These are phyloP conservation scores for Paralichthys olivaceus DNA, from an alignment of 2,113 vertebrate genomes.

Conservation along the genomic window DNA sequence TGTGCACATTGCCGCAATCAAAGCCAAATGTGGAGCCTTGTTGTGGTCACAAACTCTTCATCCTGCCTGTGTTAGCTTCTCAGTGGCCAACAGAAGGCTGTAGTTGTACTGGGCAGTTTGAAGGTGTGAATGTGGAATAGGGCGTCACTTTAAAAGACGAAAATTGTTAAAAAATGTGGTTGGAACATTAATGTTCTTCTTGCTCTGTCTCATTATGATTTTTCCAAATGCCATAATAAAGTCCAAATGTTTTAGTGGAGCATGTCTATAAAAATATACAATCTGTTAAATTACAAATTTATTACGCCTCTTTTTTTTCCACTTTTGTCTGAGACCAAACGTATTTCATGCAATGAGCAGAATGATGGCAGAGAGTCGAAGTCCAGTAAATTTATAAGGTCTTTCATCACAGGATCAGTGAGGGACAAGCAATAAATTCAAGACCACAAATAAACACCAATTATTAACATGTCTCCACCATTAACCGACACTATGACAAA, in stretches of 20 bases:
- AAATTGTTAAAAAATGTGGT: constrained; percentile 22
- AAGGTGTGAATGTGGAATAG: constrained; percentile 41
- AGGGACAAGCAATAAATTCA: constrained; percentile 54
- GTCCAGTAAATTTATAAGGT: constrained; percentile 23
- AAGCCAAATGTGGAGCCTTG: constrained; percentile 57
- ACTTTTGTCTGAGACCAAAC: constrained; percentile 34
- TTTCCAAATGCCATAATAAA: constrained; percentile 37
- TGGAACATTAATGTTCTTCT: constrained; percentile 20
- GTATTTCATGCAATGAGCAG: constrained; percentile 32
- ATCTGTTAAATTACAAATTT: constrained; percentile 46
- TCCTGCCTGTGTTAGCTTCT: constrained; percentile 10
- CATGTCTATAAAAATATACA: constrained; percentile 51
- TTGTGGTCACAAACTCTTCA: constrained; percentile 49
- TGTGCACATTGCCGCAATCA: constrained; percentile 22
- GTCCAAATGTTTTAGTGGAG: constrained; percentile 46
- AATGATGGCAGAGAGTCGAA: constrained; percentile 22
- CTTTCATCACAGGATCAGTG: constrained; percentile 44
- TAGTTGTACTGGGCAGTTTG: neutral
- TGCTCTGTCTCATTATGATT: constrained; percentile 29
- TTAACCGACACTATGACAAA: constrained; percentile 49
- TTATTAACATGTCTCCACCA: constrained; percentile 56
- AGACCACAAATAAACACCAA: constrained; percentile 63
- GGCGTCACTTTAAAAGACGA: neutral
- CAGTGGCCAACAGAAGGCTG: constrained; percentile 6
- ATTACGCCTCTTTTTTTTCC: constrained; percentile 12